These are phyloP conservation scores for Drosophila lacertosa DNA, from an alignment of 1,140 invertebrate species.

Conservation along the genomic window DNA sequence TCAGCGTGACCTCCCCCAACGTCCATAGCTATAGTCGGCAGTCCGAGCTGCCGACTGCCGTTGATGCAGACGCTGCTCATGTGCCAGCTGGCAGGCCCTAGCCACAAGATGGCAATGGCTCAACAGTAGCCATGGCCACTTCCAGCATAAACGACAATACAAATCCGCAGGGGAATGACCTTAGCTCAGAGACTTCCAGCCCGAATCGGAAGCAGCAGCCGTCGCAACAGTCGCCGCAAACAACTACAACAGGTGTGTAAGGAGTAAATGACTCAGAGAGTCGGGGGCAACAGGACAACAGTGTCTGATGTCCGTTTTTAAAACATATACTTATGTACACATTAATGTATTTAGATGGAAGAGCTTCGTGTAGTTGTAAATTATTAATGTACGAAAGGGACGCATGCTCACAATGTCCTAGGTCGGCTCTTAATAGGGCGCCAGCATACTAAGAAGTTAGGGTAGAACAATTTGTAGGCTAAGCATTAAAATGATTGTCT, in stretches of 20 bases:
- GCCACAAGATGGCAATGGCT: slow-evolving; percentile 9
- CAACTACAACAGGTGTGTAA: slow-evolving; percentile 10
- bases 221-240: background rate
- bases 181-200: background rate
- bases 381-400: slow-evolving; percentile 37
- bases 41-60: background rate
- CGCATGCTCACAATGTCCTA: slow-evolving; percentile 6
- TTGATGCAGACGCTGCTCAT: background rate
- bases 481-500: slow-evolving; percentile 8
- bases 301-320: slow-evolving; percentile 35
- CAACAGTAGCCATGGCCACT: slow-evolving; percentile 6
- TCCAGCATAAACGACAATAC: slow-evolving; percentile 52
- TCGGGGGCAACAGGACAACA: background rate
- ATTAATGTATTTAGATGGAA: slow-evolving; percentile 42
- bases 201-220: slow-evolving; percentile 6
- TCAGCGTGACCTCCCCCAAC: slow-evolving; percentile 27
- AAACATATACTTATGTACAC: slow-evolving; percentile 17
- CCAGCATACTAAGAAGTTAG: slow-evolving; percentile 1
- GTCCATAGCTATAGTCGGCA: slow-evolving; percentile 17
- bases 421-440: slow-evolving; percentile 1
- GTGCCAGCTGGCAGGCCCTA: slow-evolving; percentile 36
- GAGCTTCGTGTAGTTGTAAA: slow-evolving; percentile 69
- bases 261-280: slow-evolving; percentile 9
- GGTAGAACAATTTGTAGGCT: slow-evolving; percentile 3
- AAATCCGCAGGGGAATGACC: slow-evolving; percentile 22